phyloP scores from a whole-genome alignment of 2,797 vertebrate species.

The Toxotes lorentzi region DNA sequence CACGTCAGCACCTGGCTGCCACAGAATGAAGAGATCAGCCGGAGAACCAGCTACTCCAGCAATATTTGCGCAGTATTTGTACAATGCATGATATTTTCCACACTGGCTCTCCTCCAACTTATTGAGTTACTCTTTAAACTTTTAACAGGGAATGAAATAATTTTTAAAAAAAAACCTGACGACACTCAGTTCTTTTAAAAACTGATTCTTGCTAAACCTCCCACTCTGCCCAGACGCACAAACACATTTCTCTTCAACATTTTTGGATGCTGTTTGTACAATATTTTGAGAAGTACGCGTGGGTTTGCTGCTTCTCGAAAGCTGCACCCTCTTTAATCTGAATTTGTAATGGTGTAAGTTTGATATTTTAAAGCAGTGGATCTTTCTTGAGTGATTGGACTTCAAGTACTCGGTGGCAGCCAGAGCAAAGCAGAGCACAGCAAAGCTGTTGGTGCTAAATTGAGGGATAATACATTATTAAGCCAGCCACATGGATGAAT shows the following conservation, averaged over 20 bases:
- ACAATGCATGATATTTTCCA: constrained; percentile 21
- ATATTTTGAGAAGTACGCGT: constrained; percentile 19
- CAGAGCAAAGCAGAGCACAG: constrained; percentile 49
- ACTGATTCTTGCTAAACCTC: not conserved
- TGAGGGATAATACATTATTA: constrained; percentile 82
- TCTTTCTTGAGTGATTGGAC: constrained; percentile 59
- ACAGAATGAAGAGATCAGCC: constrained; percentile 61
- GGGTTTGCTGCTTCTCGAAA: constrained; percentile 35
- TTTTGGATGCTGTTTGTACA: constrained; percentile 4
- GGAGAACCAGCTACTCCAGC: constrained; percentile 28
- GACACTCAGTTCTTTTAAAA: constrained; percentile 16
- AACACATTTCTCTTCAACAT: constrained; percentile 5
- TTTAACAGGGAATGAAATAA: not conserved
- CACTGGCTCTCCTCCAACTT: constrained; percentile 14
- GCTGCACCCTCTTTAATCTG: constrained; percentile 47
- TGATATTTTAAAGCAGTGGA: constrained; percentile 49
- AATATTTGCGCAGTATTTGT: constrained; percentile 55
- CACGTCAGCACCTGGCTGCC: constrained; percentile 46
- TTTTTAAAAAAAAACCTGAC: not conserved
- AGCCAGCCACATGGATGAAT: constrained; percentile 75
- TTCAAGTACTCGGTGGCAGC: constrained; percentile 54
- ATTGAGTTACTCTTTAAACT: constrained; percentile 19
- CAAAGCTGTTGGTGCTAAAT: constrained; percentile 72
- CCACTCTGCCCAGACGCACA: not conserved
- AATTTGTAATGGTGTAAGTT: constrained; percentile 57